Conservation (phyloP, 2,113 vertebrate species). For the Baryphthengus martii region DNA sequence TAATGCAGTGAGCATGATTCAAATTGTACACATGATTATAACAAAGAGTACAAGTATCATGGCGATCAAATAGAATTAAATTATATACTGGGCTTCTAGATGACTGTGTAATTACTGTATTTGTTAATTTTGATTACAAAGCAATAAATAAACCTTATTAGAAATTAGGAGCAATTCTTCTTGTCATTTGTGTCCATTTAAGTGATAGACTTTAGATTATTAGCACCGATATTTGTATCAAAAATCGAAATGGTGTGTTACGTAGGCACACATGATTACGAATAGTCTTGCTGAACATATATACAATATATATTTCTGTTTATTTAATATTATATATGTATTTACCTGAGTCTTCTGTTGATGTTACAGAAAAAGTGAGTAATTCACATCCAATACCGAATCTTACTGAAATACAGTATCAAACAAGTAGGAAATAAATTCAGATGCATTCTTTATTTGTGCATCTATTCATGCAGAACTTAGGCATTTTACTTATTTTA, state of each 20-base stretch:
- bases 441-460: background rate
- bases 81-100: background rate
- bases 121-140: background rate
- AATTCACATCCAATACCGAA: background rate
- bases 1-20: slow-evolving; percentile 36
- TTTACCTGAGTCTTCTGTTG: background rate
- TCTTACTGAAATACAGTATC: background rate
- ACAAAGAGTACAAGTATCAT: slow-evolving; percentile 11
- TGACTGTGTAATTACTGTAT: background rate
- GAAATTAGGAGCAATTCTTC: background rate
- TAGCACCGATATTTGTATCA: background rate
- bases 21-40: background rate
- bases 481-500: background rate
- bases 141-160: background rate
- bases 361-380: background rate
- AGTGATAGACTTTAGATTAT: background rate
- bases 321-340: background rate
- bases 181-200: background rate
- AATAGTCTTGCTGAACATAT: background rate
- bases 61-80: slow-evolving; percentile 35
- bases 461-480: background rate
- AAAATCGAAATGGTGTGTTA: background rate
- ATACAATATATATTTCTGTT: background rate
- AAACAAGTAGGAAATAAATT: background rate
- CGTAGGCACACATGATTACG: background rate